A percentile compares a stretch with the other conserved stretches of the same genome.
Conservation (phyloP, 2,888 invertebrate genomes). For the Cancer borealis region DNA sequence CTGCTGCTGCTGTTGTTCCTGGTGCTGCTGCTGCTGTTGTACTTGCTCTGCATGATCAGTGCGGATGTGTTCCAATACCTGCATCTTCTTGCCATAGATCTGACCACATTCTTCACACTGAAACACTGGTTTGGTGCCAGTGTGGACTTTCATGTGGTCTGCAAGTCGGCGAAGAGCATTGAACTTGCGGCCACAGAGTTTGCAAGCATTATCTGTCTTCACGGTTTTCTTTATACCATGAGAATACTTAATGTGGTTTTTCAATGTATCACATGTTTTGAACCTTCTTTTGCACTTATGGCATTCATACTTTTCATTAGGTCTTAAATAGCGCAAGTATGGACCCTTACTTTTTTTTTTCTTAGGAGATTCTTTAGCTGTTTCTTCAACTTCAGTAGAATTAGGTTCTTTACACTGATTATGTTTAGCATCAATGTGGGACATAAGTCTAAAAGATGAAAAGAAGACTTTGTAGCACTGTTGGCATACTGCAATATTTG, state of each 20-base stretch:
- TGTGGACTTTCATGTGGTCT: slow-evolving; percentile 76
- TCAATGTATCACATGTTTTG: slow-evolving; percentile 70
- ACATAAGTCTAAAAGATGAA: slow-evolving; percentile 70
- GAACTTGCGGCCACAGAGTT: slow-evolving; percentile 74
- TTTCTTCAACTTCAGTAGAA: neutral
- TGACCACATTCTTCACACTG: slow-evolving; percentile 77
- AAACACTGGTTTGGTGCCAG: slow-evolving; percentile 75
- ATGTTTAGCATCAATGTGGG: slow-evolving; percentile 70
- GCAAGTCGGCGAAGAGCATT: slow-evolving; percentile 66
- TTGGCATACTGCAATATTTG: slow-evolving; percentile 74
- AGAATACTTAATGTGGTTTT: slow-evolving; percentile 72
- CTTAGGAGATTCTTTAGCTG: slow-evolving; percentile 31
- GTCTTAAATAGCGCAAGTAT: slow-evolving; percentile 71
- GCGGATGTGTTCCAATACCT: slow-evolving; percentile 76
- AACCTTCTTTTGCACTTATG: slow-evolving; percentile 69
- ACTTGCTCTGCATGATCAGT: slow-evolving; percentile 77
- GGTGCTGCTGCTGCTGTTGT: slow-evolving; percentile 70
- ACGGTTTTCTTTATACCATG: slow-evolving; percentile 71
- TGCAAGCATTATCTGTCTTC: slow-evolving; percentile 63
- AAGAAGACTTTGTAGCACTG: slow-evolving; percentile 76
- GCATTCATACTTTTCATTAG: slow-evolving; percentile 73
- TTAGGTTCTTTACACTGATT: slow-evolving; percentile 49
- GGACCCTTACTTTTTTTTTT: slow-evolving; percentile 72
- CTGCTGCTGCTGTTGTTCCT: slow-evolving; percentile 34
- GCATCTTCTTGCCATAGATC: slow-evolving; percentile 76